Percentiles rank a stretch among this genome's conserved stretches.
phyloP scores from a whole-genome alignment of 2,113 vertebrate genomes.

The Zosterops japonicus region DNA sequence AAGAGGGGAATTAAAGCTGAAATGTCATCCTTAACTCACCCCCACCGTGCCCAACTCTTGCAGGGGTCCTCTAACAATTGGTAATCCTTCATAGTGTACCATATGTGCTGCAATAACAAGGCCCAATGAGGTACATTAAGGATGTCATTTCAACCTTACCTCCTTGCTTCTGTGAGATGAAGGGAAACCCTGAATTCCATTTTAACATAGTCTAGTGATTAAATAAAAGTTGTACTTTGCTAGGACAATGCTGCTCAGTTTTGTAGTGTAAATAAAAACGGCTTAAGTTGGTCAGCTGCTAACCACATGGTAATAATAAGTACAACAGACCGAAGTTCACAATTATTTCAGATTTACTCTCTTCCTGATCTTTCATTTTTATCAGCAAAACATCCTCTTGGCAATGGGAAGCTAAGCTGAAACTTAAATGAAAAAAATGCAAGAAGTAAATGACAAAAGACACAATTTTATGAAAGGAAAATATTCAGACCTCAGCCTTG shows the following conservation, averaged over 20 bases:
- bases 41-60: constrained; percentile 54
- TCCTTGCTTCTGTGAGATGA: constrained; percentile 43
- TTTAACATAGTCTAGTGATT: constrained; percentile 45
- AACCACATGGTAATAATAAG: constrained; percentile 91
- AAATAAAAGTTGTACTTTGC: constrained; percentile 54
- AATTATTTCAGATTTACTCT: constrained; percentile 89
- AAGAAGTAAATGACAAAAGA: constrained; percentile 59
- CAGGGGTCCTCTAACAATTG: constrained; percentile 63
- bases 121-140: constrained; percentile 55
- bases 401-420: constrained; percentile 62
- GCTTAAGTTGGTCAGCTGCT: constrained; percentile 95
- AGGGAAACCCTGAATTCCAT: constrained; percentile 57
- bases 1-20: constrained; percentile 59
- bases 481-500: constrained; percentile 75
- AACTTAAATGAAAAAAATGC: constrained; percentile 68
- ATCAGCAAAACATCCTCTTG: constrained; percentile 81
- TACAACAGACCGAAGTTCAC: constrained; percentile 82
- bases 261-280: constrained; percentile 80
- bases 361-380: constrained; percentile 85
- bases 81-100: constrained; percentile 66
- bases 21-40: constrained; percentile 67
- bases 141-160: constrained; percentile 56
- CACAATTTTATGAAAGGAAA: constrained; percentile 69
- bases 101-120: constrained; percentile 62
- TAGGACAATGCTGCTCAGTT: constrained; percentile 80